Percentiles rank a stretch among this genome's conserved stretches.
These are phyloP conservation scores for Barbus barbus DNA, from an alignment of 2,113 vertebrate genomes.

Conservation along the genomic window DNA sequence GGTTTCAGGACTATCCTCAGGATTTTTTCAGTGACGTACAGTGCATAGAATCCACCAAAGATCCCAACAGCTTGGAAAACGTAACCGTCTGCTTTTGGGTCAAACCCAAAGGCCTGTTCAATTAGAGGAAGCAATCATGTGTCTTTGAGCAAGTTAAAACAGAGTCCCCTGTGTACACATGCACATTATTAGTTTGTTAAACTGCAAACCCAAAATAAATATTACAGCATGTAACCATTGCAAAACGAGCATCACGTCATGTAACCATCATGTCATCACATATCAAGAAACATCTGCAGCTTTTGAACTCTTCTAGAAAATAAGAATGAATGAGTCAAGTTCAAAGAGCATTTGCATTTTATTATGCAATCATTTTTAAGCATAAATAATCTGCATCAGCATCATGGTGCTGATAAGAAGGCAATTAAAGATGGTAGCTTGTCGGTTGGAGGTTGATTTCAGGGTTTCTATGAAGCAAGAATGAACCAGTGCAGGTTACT, in stretches of 20 bases:
- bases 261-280: not conserved
- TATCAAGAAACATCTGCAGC: not conserved
- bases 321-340: not conserved
- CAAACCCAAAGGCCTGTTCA: constrained; percentile 90
- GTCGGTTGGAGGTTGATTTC: not conserved
- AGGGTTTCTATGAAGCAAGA: not conserved
- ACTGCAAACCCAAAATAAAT: not conserved
- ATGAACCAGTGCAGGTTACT: not conserved
- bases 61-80: constrained; percentile 85
- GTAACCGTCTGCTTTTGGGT: constrained; percentile 89
- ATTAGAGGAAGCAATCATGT: not conserved
- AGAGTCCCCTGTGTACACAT: not conserved
- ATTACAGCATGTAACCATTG: not conserved
- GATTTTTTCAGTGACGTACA: constrained; percentile 90
- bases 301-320: not conserved
- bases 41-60: constrained; percentile 93
- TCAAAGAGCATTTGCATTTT: not conserved
- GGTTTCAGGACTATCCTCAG: constrained; percentile 84
- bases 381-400: not conserved
- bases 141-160: not conserved
- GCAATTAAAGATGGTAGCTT: not conserved
- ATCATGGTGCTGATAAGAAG: not conserved
- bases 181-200: not conserved
- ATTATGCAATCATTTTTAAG: not conserved
- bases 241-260: not conserved